Percentiles rank a stretch among this genome's conserved stretches.
Conservation (phyloP, 2,888 invertebrate species). For the Mylabris sibirica region DNA sequence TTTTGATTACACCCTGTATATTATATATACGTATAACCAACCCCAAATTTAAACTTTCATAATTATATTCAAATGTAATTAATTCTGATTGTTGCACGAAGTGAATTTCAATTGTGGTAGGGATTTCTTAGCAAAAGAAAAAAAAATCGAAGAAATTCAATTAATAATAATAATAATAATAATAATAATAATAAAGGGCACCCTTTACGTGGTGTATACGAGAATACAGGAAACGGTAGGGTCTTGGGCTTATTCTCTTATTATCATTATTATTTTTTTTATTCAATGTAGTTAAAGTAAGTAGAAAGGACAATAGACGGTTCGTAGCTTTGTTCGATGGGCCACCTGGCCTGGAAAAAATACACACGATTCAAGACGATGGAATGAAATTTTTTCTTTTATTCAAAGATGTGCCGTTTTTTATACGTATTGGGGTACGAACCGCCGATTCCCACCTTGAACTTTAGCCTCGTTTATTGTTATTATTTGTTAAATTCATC, state of each 20-base stretch:
- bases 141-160: neutral
- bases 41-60: conserved; percentile 11
- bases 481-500: neutral
- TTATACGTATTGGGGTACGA: conserved; percentile 34
- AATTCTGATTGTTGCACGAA: conserved; percentile 36
- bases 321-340: conserved; percentile 49
- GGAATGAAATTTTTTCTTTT: conserved; percentile 9
- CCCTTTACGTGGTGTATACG: neutral
- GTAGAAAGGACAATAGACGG: conserved; percentile 48
- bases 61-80: conserved; percentile 40
- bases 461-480: conserved; percentile 18
- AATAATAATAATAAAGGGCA: neutral
- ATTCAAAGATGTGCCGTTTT: neutral
- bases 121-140: neutral
- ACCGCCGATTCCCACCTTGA: conserved; percentile 24
- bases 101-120: conserved; percentile 18
- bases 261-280: neutral
- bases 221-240: conserved; percentile 3
- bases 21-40: too few relatives aligned
- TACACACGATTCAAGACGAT: conserved; percentile 29
- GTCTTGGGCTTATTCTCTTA: too few relatives aligned
- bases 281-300: neutral
- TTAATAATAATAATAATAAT: too few relatives aligned
- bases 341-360: conserved; percentile 48
- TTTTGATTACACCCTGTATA: too few relatives aligned